A percentile compares a stretch with the other conserved stretches of the same genome.
phyloP scores from a whole-genome alignment of 2,113 vertebrate genomes.

The Cavia aperea region DNA sequence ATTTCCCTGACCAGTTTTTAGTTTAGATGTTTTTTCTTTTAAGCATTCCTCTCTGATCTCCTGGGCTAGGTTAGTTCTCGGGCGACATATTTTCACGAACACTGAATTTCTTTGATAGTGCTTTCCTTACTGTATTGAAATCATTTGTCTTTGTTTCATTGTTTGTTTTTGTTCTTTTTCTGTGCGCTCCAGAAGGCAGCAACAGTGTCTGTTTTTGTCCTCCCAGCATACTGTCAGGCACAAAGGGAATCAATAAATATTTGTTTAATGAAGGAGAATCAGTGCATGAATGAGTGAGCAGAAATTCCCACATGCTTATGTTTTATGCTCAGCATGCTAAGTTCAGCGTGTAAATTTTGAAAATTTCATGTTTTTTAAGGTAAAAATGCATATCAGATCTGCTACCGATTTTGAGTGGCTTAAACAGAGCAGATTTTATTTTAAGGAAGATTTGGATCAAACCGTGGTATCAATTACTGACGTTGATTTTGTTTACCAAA shows the following conservation, averaged over 20 bases:
- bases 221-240: background rate
- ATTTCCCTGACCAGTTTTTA: background rate
- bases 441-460: slow-evolving; percentile 83
- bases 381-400: slow-evolving; percentile 83
- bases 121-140: background rate
- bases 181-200: background rate
- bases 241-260: background rate
- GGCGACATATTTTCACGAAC: slow-evolving; percentile 5
- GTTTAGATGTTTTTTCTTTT: background rate
- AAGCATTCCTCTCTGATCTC: background rate
- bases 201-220: background rate
- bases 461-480: slow-evolving; percentile 88
- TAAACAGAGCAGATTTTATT: slow-evolving; percentile 92
- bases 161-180: background rate
- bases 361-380: slow-evolving; percentile 74
- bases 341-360: background rate
- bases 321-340: background rate
- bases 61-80: background rate
- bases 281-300: background rate
- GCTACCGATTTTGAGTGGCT: slow-evolving; percentile 89
- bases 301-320: background rate
- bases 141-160: background rate
- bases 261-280: slow-evolving; percentile 19
- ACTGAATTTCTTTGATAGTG: background rate
- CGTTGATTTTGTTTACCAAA: slow-evolving; percentile 90